Evolutionary conservation across 2,888 invertebrate genomes (phyloP).

Genomic region (Agrochola lychnidis): DNA sequence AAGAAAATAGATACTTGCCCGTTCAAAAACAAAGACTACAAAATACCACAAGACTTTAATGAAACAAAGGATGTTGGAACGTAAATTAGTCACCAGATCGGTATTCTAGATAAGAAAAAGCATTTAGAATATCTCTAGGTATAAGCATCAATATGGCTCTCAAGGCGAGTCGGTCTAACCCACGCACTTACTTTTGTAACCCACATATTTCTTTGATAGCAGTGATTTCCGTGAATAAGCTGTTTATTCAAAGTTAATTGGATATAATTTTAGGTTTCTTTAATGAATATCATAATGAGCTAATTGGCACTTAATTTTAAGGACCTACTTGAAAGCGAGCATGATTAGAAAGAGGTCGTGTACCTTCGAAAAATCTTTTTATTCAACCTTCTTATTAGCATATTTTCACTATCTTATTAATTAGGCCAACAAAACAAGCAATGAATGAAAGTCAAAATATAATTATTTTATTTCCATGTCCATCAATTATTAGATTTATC

Average conservation of each 20-base stretch:
- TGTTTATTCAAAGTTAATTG: neutral
- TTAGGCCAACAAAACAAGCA: too few relatives aligned
- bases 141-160: conserved; percentile 9
- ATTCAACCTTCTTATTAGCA: neutral
- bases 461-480: too few relatives aligned
- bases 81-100: conserved; percentile 3
- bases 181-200: conserved; percentile 9
- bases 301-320: conserved; percentile 21
- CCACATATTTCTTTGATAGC: conserved; percentile 24
- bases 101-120: conserved; percentile 34
- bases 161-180: conserved; percentile 50
- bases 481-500: too few relatives aligned
- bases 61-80: conserved; percentile 3
- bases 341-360: neutral
- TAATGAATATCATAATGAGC: neutral
- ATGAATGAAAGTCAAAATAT: too few relatives aligned
- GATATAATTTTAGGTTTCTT: neutral
- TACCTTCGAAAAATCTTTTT: neutral
- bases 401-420: neutral
- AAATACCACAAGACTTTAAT: neutral
- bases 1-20: neutral
- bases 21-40: neutral
- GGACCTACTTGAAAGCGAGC: neutral
- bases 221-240: conserved; percentile 1
- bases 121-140: conserved; percentile 17